Evolutionary conservation across 2,797 vertebrate species (phyloP), one percentile per base, ranked within the genome.

Genomic region (Microctenopoma lineatum): DNA sequence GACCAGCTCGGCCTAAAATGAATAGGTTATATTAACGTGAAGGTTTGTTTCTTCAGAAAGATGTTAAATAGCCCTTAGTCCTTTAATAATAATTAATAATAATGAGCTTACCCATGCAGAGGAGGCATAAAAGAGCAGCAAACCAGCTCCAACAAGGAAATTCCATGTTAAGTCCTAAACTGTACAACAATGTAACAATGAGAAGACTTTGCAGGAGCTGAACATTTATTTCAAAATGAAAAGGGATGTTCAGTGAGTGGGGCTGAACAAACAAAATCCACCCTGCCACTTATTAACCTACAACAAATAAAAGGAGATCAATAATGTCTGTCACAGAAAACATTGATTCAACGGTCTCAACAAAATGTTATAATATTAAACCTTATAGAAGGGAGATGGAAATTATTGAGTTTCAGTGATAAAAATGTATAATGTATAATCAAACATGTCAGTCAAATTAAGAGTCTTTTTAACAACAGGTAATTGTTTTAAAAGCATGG

Each of bases 241-340:
- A 18, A 21, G 27, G 14, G 48, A 52, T 62, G 56, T 55, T 45
- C 7, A 61, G 15, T 44, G 34, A 46, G 46, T 38, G 39, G 74
- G 47, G 13, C 16, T 12, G 38, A 15, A 75, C 66, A 51, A 38
- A 36, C 10, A 69, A 32, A 75, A 34, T 62, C n/a, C 8, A 56
- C 12, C 36, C 48, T 61, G 76, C 52, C 74, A 90, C 46, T 88
- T 29, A 90, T 92, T 92, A 89, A 89, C 89, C 44, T 55, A 51
- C 15, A n/a, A 45, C 57, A 85, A 79, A 64, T 50, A 84, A 75
- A 76, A 70, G 13, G 3, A 63, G 26, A 85, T 92, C 86, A 84
- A 87, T 89, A 67, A 5, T 41, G 13, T 41, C 11, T 56, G 34
- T 66, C 21, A 55, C 10, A 39, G 7, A 62, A 56, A 73, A 60